Evolutionary conservation across 2,113 vertebrate species (phyloP).

Genomic region (Tyrannus savana): DNA sequence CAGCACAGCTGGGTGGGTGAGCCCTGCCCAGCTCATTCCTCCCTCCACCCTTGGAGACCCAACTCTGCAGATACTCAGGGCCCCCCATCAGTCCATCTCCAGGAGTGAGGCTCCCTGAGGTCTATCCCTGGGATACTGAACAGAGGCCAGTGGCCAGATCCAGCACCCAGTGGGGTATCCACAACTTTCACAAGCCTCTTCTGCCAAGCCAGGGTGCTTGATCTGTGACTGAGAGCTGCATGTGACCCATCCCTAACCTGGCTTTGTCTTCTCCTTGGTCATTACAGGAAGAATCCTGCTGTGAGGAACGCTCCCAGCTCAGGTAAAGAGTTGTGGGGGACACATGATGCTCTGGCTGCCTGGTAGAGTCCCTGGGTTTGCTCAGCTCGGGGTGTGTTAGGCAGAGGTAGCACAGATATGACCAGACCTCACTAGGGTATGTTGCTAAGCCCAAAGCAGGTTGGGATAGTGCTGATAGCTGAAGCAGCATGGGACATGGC

Average conservation of each 20-base stretch:
- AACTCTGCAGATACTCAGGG: not conserved
- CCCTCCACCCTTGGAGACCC: not conserved
- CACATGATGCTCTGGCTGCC: not conserved
- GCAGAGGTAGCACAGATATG: not conserved
- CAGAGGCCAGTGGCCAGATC: not conserved
- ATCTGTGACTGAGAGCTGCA: accelerated
- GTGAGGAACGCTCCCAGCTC: not conserved
- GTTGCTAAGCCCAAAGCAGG: not conserved
- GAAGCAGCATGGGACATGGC: not conserved
- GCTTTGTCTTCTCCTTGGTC: not conserved
- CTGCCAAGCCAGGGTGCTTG: not conserved
- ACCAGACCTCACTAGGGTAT: not conserved
- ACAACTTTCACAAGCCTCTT: not conserved
- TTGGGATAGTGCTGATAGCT: not conserved
- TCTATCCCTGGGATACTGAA: not conserved
- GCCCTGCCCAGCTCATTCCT: not conserved
- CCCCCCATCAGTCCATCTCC: not conserved
- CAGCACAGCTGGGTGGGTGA: not conserved
- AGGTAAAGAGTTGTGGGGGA: not conserved
- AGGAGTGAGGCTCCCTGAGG: not conserved
- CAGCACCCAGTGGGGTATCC: not conserved
- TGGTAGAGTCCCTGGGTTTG: not conserved
- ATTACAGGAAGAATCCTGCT: constrained; percentile 12
- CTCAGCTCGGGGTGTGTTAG: not conserved
- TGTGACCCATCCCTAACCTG: not conserved